Evolutionary conservation across 2,888 invertebrate genomes (phyloP).

Genomic region (Ernsta delagoae): DNA sequence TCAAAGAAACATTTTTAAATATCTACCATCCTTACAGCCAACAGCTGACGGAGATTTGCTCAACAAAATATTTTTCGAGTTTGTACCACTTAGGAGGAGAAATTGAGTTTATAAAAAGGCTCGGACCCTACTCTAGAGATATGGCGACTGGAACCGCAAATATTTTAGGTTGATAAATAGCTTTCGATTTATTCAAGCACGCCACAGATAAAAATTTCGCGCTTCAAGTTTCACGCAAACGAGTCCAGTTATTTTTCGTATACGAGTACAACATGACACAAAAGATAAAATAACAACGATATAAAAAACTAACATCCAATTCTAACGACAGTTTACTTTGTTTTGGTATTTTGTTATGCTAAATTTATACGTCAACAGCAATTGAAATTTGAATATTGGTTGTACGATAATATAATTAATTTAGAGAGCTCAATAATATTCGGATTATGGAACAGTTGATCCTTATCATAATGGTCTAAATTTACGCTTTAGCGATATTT

Average conservation of each 20-base stretch:
- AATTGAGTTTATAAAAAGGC: slow-evolving; percentile 65
- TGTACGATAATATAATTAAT: slow-evolving; percentile 4
- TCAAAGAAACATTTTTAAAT: neutral
- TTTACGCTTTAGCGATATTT: slow-evolving; percentile 5
- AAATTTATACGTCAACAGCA: no score
- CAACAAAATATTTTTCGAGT: slow-evolving; percentile 7
- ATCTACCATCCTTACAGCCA: neutral
- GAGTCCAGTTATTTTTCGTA: slow-evolving; percentile 50
- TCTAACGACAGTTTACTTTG: neutral
- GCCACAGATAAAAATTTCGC: slow-evolving; percentile 73
- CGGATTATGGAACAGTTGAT: slow-evolving; percentile 13
- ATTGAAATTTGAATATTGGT: slow-evolving; percentile 1
- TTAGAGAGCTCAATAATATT: slow-evolving; percentile 10
- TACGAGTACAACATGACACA: neutral
- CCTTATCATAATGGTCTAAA: slow-evolving; percentile 2
- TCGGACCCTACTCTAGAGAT: slow-evolving; percentile 59
- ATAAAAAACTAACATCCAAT: no score
- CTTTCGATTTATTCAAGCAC: slow-evolving; percentile 70
- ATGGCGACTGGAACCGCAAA: slow-evolving; percentile 64
- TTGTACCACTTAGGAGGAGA: slow-evolving; percentile 50
- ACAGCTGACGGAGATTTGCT: neutral
- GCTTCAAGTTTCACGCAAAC: slow-evolving; percentile 39
- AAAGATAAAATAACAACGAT: no score
- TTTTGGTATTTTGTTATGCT: no score
- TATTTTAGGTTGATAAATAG: slow-evolving; percentile 73